Percentiles rank a stretch among this genome's conserved stretches.
Conservation (phyloP, 2,797 vertebrate genomes). For the Enoplosus armatus region DNA sequence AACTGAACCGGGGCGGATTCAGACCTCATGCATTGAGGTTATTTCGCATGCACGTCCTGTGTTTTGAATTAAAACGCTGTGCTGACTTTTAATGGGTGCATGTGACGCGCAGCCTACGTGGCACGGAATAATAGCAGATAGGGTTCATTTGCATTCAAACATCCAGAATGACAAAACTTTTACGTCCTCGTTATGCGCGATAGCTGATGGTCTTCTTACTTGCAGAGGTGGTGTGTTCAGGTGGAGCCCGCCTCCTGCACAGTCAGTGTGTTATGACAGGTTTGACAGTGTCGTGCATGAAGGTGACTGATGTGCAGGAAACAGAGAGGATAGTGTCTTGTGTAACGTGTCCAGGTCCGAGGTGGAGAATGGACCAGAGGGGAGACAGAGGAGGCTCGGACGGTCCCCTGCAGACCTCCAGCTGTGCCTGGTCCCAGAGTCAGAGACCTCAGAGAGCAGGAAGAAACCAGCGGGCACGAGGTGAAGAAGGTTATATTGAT, state of each 20-base stretch:
- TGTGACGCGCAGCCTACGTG: constrained; percentile 40
- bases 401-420: constrained; percentile 62
- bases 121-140: constrained; percentile 3
- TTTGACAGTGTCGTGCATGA: background rate
- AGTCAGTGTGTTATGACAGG: background rate
- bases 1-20: background rate
- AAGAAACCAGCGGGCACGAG: constrained; percentile 73
- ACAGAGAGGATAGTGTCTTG: background rate
- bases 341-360: constrained; percentile 64
- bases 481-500: constrained; percentile 41
- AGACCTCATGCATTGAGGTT: constrained; percentile 5
- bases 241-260: too few relatives aligned
- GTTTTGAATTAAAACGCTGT: constrained; percentile 5
- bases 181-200: background rate
- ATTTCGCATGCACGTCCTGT: constrained; percentile 22
- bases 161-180: background rate
- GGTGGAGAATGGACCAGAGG: constrained; percentile 73
- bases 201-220: background rate
- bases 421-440: constrained; percentile 64
- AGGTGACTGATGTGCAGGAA: background rate
- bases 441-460: constrained; percentile 64
- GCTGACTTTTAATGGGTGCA: background rate
- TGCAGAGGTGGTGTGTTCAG: background rate
- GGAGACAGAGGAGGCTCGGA: constrained; percentile 67
- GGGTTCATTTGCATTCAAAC: constrained; percentile 1